Base-by-base conservation (phyloP, 2,888 invertebrate species). In the Atrina japonica region DNA sequence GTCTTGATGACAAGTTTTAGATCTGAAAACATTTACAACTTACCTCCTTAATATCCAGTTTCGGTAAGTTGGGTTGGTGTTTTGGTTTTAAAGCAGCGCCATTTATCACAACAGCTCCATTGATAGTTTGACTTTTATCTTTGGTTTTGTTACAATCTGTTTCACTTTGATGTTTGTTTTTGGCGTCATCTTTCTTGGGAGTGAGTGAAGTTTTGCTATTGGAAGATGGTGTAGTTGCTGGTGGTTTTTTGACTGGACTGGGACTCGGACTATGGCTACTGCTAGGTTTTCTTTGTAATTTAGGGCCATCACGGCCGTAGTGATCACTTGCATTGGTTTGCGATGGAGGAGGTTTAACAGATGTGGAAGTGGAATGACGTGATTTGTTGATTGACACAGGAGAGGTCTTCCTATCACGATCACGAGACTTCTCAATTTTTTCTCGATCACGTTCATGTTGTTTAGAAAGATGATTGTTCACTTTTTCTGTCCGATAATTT, bases 21-120 rank as follows among this genome's bases (percentile, higher is more conserved):
- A n/a, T n/a, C n/a, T n/a, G n/a, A n/a, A n/a, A n/a, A n/a, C n/a
- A n/a, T n/a, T n/a, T n/a, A n/a, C n/a, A n/a, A 49, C 29, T 49
- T 61, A 61, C 61, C 61, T 61, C 49, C 21, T 25, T 60, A 25
- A 61, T 61, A 14, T 30, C 29, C 2, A 61, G 49, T 30, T 18
- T 47, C 49, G 61, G 61, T 49, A 61, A 30, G 35, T 61, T 61
- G 16, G 30, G 30, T 18, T 41, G 29, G 23, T 47, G 47, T 21
- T 23, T 59, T 23, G 61, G 61, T 49, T 61, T 61, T 18, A 61
- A 21, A 16, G 41, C 35, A 35, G 35, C 35, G 11, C 35, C 35
- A 11, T 35, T 47, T 23, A 16, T 18, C 27, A 14, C 25, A 23
- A 25, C 21, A 23, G 27, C 21, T 9, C 52, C 52, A 52, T 52